Conservation (phyloP, 92 coral and sea anemone genomes). For the Palythoa caribaeorum region DNA sequence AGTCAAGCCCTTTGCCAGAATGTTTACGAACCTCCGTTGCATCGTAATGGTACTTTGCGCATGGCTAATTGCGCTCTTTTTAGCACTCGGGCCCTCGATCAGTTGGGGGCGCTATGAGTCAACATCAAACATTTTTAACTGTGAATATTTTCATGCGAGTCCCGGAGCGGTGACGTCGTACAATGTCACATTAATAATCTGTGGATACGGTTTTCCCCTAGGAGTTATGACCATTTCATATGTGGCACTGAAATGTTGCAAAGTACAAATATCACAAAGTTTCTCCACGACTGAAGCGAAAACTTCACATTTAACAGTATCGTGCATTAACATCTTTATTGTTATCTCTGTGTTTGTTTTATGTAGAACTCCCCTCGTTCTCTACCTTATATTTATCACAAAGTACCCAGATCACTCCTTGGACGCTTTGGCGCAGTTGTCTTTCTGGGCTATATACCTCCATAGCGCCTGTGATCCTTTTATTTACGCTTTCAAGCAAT, state of each 20-base stretch:
- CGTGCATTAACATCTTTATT: constrained; percentile 76
- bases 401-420: constrained; percentile 65
- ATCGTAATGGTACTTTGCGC: constrained; percentile 88
- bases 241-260: constrained; percentile 75
- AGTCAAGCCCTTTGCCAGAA: constrained; percentile 73
- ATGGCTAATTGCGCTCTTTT: constrained; percentile 82
- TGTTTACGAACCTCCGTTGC: constrained; percentile 88
- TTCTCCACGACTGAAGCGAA: constrained; percentile 74
- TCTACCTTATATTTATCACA: constrained; percentile 77
- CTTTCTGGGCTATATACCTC: constrained; percentile 96
- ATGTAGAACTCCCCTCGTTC: constrained; percentile 92
- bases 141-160: constrained; percentile 85
- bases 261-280: constrained; percentile 47
- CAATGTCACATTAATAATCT: constrained; percentile 80
- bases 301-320: constrained; percentile 75
- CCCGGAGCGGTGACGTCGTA: constrained; percentile 79
- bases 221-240: constrained; percentile 78
- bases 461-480: constrained; percentile 97
- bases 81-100: constrained; percentile 91
- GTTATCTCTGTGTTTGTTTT: constrained; percentile 80
- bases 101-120: constrained; percentile 99
- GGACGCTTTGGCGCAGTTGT: constrained; percentile 88
- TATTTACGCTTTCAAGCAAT: constrained; percentile 90
- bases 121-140: constrained; percentile 91
- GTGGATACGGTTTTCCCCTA: constrained; percentile 82